Evolutionary conservation across 2,888 invertebrate genomes (phyloP).

Genomic region (Toxonevra muliebris): DNA sequence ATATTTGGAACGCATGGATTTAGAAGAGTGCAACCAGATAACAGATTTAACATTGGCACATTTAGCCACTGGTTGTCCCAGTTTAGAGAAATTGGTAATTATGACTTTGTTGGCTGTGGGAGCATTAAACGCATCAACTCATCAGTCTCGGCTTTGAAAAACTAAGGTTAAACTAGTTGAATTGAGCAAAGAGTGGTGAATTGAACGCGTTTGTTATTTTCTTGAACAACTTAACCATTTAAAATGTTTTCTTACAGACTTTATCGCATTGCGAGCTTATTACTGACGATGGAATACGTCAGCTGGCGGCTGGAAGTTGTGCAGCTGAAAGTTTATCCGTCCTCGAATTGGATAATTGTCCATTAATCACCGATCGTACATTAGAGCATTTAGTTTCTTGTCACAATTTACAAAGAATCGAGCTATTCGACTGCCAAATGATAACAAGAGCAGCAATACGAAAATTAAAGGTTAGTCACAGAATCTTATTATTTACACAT

Average conservation of each 20-base stretch:
- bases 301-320: slow-evolving; percentile 91
- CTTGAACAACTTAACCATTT: not conserved
- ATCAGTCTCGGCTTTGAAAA: no score
- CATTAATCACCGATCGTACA: slow-evolving; percentile 95
- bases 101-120: not conserved
- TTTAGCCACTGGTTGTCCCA: slow-evolving; percentile 93
- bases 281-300: slow-evolving; percentile 97
- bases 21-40: slow-evolving; percentile 97
- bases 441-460: slow-evolving; percentile 97
- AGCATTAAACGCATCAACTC: no score
- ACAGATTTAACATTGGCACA: slow-evolving; percentile 94
- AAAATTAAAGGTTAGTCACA: slow-evolving; percentile 82
- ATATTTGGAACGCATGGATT: slow-evolving; percentile 94
- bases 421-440: slow-evolving; percentile 98
- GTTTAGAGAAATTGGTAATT: slow-evolving; percentile 90
- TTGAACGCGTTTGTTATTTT: not conserved
- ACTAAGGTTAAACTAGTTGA: no score
- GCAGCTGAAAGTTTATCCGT: slow-evolving; percentile 94
- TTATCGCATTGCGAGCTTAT: slow-evolving; percentile 98
- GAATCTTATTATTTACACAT: no score
- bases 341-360: slow-evolving; percentile 98
- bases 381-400: slow-evolving; percentile 94
- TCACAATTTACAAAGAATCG: slow-evolving; percentile 95
- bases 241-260: slow-evolving; percentile 73
- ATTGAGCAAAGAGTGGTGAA: no score